A percentile compares a stretch with the other conserved stretches of the same genome.
Conservation (phyloP, 2,797 vertebrate genomes). For the Picus viridis region DNA sequence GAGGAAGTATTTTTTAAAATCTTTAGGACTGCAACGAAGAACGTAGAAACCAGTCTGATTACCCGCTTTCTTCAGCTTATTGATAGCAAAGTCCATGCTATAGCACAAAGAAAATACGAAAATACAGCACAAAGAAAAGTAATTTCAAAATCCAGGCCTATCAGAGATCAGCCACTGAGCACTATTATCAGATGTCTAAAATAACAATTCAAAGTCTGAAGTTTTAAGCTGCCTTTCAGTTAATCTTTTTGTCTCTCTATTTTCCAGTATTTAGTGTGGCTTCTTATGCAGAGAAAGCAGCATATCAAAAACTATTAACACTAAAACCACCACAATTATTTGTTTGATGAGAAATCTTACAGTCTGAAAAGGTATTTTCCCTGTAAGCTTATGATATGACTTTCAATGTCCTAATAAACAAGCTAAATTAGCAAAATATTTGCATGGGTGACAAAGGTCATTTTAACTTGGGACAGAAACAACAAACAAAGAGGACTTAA, state of each 20-base stretch:
- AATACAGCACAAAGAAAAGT: constrained; percentile 66
- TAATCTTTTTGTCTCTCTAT: background rate
- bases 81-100: constrained; percentile 94
- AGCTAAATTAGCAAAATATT: background rate
- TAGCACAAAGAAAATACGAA: constrained; percentile 45
- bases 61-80: constrained; percentile 88
- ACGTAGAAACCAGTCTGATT: constrained; percentile 92
- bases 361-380: background rate
- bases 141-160: background rate
- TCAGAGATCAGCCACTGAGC: background rate
- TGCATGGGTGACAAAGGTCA: background rate
- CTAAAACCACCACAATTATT: background rate
- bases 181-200: background rate
- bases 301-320: background rate
- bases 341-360: background rate
- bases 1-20: constrained; percentile 95
- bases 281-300: background rate
- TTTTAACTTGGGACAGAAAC: background rate
- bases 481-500: background rate
- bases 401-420: background rate
- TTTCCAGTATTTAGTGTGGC: background rate
- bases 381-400: background rate
- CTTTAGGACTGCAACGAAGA: constrained; percentile 93
- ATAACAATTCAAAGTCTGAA: background rate
- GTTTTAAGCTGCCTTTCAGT: background rate